phyloP scores from a whole-genome alignment of 1,140 invertebrate genomes.

The Drosophila punjabiensis region DNA sequence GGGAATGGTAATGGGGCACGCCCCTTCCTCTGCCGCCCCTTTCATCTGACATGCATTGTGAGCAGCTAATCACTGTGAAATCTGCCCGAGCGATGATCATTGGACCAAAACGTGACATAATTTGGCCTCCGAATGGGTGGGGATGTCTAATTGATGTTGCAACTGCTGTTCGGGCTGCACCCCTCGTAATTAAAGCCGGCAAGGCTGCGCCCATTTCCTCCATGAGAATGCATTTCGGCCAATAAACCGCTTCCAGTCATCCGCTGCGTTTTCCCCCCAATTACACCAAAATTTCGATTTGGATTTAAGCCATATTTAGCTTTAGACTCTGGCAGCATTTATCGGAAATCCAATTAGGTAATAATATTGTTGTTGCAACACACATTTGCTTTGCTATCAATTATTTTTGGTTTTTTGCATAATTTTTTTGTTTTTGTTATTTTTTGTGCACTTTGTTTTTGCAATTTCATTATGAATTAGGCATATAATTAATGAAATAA shows the following conservation, averaged over 20 bases:
- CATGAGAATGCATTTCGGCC: conserved; percentile 38
- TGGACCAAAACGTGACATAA: conserved; percentile 79
- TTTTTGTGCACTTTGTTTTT: neutral
- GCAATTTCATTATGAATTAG: conserved; percentile 14
- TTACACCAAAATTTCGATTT: conserved; percentile 17
- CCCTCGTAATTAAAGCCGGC: conserved; percentile 43
- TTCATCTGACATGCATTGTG: conserved; percentile 67
- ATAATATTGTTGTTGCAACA: conserved; percentile 28
- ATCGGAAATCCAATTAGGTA: conserved; percentile 42
- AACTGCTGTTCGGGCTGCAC: conserved; percentile 34
- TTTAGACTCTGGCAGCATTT: neutral
- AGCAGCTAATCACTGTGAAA: conserved; percentile 80
- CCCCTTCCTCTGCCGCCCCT: conserved; percentile 35
- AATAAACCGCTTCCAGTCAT: conserved; percentile 13
- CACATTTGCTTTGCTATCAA: conserved; percentile 29
- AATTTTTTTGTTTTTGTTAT: neutral
- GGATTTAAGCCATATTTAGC: conserved; percentile 16
- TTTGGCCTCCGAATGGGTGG: conserved; percentile 34
- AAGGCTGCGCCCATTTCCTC: conserved; percentile 56
- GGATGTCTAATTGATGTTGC: conserved; percentile 52
- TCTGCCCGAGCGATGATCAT: conserved; percentile 61
- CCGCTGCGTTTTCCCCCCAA: conserved; percentile 1
- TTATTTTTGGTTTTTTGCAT: conserved; percentile 15
- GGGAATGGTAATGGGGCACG: conserved; percentile 55
- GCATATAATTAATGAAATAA: conserved; percentile 16